Evolutionary conservation across 2,888 invertebrate genomes (phyloP), one percentile per base, ranked within the genome.

Genomic region (Augiades crinisus): DNA sequence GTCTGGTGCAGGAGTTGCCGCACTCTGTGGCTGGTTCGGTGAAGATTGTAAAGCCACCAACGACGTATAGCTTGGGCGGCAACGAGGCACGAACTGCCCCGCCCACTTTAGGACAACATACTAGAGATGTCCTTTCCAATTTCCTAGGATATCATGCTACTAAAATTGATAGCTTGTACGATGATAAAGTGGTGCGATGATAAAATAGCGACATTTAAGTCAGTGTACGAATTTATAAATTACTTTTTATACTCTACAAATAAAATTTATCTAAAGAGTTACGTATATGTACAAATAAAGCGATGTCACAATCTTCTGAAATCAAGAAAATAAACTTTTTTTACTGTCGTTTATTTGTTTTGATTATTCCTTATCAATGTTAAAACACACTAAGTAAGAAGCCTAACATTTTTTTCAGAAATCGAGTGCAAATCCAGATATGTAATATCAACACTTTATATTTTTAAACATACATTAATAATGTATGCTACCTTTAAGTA

Each of bases 101-200:
- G 0, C 99, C 99, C 0, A 79, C 88, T 5, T 82, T 98, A 17
- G 99, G 98, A 0, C 93, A 99, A 73, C 98, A 99, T 70, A 98
- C 99, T 0, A 86, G 87, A 53, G 92, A 94, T 63, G 91, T 99
- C 41, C 84, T 99, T 30, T 76, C 80, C n/a, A 80, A 92, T 54
- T 72, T 95, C 57, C 81, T 96, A 34, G 91, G 92, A 0, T 95
- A 94, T 67, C 82, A 91, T 38, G 81, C 91, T 6, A 77, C 85
- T 12, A 85, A 92, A 68, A 92, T 96, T 63, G 61, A 91, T n/a
- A 87, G 64, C 55, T 91, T 81, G 62, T 93, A 65, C 80, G 82
- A 74, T 75, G 83, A 81, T 7, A 83, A 83, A 57, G 65, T 80
- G 54, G 63, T 89, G 1, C 63, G 64, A 59, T 87, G 71, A 60